Percentiles rank a stretch among this genome's conserved stretches.
Evolutionary conservation across 37 sponge, comb jelly and placozoan species (phyloP).

Genomic region (Axinella damicornis): DNA sequence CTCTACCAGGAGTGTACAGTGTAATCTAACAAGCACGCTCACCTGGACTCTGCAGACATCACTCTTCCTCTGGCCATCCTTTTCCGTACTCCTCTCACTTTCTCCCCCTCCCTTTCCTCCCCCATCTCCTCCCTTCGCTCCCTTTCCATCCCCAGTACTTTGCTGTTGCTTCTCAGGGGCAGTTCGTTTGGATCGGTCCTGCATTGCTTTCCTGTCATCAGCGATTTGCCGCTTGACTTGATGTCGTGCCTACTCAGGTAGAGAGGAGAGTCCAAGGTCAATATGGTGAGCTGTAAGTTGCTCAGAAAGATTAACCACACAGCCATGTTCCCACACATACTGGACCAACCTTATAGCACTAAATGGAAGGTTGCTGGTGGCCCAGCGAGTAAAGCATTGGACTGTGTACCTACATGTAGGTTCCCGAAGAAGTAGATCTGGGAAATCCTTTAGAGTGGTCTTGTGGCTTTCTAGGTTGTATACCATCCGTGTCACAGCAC

Average conservation of each 20-base stretch:
- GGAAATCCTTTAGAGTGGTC: too few relatives aligned
- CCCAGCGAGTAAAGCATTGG: too few relatives aligned
- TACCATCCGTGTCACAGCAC: too few relatives aligned
- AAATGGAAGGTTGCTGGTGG: too few relatives aligned
- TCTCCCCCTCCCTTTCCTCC: constrained; percentile 2
- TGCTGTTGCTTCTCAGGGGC: background rate
- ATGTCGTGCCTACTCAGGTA: constrained; percentile 13
- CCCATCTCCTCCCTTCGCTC: background rate
- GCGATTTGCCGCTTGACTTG: constrained; percentile 46
- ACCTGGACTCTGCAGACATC: constrained; percentile 6
- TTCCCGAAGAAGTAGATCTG: too few relatives aligned
- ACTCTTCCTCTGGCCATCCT: background rate
- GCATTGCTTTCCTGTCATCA: constrained; percentile 49
- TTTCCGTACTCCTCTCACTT: background rate
- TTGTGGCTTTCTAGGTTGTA: too few relatives aligned
- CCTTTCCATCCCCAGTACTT: background rate
- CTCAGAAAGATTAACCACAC: background rate
- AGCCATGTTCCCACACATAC: too few relatives aligned
- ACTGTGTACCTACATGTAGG: too few relatives aligned
- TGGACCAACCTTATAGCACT: too few relatives aligned
- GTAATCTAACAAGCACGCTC: too few relatives aligned
- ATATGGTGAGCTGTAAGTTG: background rate
- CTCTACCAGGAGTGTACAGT: too few relatives aligned
- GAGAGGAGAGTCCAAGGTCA: background rate
- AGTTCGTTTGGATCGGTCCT: background rate